These are phyloP conservation scores for Hiodon alosoides DNA, from an alignment of 2,113 vertebrate species.

Conservation along the genomic window DNA sequence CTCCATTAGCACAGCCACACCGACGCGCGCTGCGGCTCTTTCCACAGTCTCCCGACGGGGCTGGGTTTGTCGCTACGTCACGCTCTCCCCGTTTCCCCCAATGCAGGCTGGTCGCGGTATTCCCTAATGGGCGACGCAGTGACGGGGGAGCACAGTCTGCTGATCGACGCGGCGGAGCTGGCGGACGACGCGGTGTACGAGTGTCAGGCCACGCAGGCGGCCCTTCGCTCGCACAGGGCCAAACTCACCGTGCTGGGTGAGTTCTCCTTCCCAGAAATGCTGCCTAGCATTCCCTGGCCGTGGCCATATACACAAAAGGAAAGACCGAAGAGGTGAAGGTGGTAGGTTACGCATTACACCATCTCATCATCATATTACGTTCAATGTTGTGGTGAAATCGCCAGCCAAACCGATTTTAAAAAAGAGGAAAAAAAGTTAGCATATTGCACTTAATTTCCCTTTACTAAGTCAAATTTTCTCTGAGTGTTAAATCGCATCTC, in stretches of 20 bases:
- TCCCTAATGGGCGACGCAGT: slow-evolving; percentile 74
- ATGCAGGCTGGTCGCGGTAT: slow-evolving; percentile 81
- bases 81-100: slow-evolving; percentile 27
- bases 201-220: slow-evolving; percentile 85
- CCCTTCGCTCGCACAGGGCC: slow-evolving; percentile 76
- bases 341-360: no score
- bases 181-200: slow-evolving; percentile 81
- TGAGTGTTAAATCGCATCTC: slow-evolving; percentile 41
- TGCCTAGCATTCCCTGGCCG: not conserved
- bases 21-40: not conserved
- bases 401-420: no score
- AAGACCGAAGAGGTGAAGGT: no score
- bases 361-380: no score
- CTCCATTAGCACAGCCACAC: not conserved
- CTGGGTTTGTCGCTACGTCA: not conserved
- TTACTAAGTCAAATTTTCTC: slow-evolving; percentile 37
- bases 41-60: not conserved
- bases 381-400: no score
- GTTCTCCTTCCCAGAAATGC: slow-evolving; percentile 23
- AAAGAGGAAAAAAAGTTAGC: no score
- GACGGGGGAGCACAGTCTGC: slow-evolving; percentile 79
- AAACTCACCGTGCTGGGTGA: slow-evolving; percentile 78
- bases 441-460: not conserved
- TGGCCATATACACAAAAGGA: no score
- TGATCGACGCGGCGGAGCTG: slow-evolving; percentile 75